A percentile compares a stretch with the other conserved stretches of the same genome.
Conservation (phyloP, 2,888 invertebrate genomes). For the Criorhina ranunculi region DNA sequence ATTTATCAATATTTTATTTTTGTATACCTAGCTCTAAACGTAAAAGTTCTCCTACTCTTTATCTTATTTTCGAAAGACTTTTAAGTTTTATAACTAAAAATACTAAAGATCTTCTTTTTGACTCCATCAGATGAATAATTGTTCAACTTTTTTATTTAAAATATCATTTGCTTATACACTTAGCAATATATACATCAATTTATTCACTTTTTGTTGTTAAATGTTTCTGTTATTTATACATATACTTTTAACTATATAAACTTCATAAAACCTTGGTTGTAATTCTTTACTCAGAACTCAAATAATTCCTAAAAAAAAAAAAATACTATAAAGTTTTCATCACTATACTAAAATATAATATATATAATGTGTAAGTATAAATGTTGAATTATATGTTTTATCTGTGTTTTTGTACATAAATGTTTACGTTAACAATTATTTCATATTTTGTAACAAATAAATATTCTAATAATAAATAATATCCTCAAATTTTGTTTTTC, state of each 20-base stretch:
- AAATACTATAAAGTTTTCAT: conserved; percentile 40
- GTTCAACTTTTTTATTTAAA: too few species aligned
- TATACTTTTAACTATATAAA: conserved; percentile 7
- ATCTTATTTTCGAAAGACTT: neutral
- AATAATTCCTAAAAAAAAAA: conserved; percentile 61
- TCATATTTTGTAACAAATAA: conserved; percentile 66
- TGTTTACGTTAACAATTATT: conserved; percentile 58
- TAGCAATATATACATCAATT: neutral
- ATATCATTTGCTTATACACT: neutral
- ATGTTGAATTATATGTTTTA: conserved; percentile 57
- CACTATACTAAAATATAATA: conserved; percentile 28
- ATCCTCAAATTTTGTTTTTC: neutral
- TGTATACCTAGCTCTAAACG: too few species aligned
- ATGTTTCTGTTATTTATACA: conserved; percentile 21
- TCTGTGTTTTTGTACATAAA: conserved; percentile 72
- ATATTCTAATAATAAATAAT: conserved; percentile 46
- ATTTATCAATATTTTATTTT: neutral
- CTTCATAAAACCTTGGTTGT: conserved; percentile 65
- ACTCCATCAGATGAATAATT: too few species aligned
- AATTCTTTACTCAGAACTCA: conserved; percentile 48
- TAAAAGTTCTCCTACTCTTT: too few species aligned
- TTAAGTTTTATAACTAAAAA: conserved; percentile 1
- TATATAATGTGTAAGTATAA: conserved; percentile 42
- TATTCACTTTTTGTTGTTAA: conserved; percentile 23
- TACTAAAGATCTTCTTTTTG: too few species aligned